Conservation (phyloP, 2,888 invertebrate species). For the Halictus quadricinctus region DNA sequence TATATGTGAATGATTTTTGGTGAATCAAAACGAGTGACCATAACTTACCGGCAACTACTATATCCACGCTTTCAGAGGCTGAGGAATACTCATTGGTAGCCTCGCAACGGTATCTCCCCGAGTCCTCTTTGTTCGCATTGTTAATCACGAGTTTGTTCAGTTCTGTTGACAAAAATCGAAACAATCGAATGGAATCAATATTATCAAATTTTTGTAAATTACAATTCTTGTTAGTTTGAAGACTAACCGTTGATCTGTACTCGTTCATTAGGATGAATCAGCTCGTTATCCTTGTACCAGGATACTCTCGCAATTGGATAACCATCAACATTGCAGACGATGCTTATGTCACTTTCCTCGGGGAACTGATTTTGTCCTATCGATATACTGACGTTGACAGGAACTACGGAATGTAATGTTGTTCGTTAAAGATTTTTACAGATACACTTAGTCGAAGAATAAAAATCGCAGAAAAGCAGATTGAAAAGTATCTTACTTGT, state of each 20-base stretch:
- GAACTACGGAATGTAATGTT: constrained; percentile 81
- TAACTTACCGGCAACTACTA: constrained; percentile 89
- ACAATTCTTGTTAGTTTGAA: not conserved
- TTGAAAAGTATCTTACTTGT: constrained; percentile 14
- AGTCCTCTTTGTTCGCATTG: constrained; percentile 87
- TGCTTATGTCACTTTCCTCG: constrained; percentile 87
- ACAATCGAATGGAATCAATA: not conserved
- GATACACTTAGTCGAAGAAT: not conserved
- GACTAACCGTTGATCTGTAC: constrained; percentile 87
- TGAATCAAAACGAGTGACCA: not conserved
- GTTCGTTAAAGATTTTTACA: not conserved
- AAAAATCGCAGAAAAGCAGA: constrained; percentile 20
- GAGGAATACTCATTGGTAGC: constrained; percentile 90
- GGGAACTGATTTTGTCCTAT: constrained; percentile 85
- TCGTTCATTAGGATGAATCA: constrained; percentile 84
- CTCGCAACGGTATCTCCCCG: constrained; percentile 92
- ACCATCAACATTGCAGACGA: constrained; percentile 91
- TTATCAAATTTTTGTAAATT: not conserved
- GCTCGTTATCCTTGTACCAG: constrained; percentile 91
- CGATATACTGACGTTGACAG: constrained; percentile 87
- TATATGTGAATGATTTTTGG: not conserved
- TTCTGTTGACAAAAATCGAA: constrained; percentile 81
- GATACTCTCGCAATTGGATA: constrained; percentile 89
- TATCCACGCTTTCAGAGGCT: constrained; percentile 86
- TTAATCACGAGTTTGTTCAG: constrained; percentile 88